Percentiles rank a stretch among this genome's conserved stretches.
Conservation (phyloP, 1,140 invertebrate genomes). For the Bombus pyrosoma region DNA sequence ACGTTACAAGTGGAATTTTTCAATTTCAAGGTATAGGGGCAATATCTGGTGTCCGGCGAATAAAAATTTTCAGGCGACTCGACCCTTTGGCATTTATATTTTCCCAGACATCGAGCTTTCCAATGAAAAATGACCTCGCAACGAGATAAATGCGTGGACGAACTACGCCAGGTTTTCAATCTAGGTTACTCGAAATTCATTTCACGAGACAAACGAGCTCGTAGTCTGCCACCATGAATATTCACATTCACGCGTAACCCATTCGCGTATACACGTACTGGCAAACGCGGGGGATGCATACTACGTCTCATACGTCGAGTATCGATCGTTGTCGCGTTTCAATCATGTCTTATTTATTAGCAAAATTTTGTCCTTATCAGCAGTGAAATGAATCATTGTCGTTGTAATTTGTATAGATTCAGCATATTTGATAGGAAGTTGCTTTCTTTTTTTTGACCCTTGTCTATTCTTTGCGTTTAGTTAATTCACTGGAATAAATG, state of each 20-base stretch:
- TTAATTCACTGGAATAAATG: not conserved
- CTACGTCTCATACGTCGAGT: not conserved
- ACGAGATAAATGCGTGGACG: conserved; percentile 15
- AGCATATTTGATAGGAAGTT: too few relatives aligned
- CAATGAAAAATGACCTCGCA: not conserved
- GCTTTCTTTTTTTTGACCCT: not conserved
- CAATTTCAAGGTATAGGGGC: not conserved
- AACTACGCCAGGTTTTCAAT: conserved; percentile 24
- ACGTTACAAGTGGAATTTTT: not conserved
- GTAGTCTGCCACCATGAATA: conserved; percentile 39
- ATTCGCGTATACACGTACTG: not conserved
- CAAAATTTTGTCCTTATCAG: not conserved
- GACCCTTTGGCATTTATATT: not conserved
- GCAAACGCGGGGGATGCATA: not conserved
- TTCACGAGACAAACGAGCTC: conserved; percentile 40
- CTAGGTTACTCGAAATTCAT: conserved; percentile 50
- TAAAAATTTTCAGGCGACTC: not conserved
- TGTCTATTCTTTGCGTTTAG: not conserved
- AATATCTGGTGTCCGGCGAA: too few relatives aligned
- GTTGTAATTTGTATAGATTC: not conserved
- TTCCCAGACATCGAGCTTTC: not conserved
- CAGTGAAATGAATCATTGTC: not conserved
- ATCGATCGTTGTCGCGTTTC: conserved; percentile 27
- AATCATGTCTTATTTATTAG: not conserved
- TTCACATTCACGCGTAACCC: conserved; percentile 42